Percentiles rank a stretch among this genome's conserved stretches.
phyloP scores from a whole-genome alignment of 1,140 invertebrate genomes.

The Phymorhynchus buccinoides region DNA sequence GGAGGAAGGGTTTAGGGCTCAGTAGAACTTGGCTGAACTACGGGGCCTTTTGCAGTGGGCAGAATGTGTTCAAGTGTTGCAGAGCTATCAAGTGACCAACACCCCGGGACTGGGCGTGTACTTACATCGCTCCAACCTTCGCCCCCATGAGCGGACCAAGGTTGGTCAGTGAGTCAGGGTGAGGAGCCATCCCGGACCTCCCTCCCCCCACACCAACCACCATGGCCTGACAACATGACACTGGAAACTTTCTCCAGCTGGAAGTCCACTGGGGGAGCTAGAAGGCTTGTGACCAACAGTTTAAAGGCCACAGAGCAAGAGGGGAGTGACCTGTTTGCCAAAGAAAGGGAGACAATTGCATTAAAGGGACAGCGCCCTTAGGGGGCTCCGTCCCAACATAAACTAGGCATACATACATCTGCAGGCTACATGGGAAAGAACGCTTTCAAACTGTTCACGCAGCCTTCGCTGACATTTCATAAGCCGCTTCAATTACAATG shows the following conservation, averaged over 20 bases:
- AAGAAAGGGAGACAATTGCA: constrained; percentile 37
- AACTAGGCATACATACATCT: constrained; percentile 16
- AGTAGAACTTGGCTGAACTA: constrained; percentile 2
- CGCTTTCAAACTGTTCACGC: not conserved
- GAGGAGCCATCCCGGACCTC: not conserved
- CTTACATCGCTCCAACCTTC: constrained; percentile 38
- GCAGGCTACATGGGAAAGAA: constrained; percentile 4
- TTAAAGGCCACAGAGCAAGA: constrained; percentile 7
- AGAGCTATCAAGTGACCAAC: constrained; percentile 15
- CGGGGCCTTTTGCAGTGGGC: too few species aligned
- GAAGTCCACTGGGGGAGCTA: not conserved
- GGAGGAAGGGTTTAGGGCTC: not conserved
- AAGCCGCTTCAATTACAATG: too few species aligned
- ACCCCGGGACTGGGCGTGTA: constrained; percentile 36
- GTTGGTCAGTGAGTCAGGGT: constrained; percentile 32
- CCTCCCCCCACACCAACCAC: constrained; percentile 23
- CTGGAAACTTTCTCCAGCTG: not conserved
- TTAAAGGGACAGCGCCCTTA: constrained; percentile 37
- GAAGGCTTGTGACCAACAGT: not conserved
- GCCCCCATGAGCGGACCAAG: too few species aligned
- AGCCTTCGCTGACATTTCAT: not conserved
- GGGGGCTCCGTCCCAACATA: constrained; percentile 35
- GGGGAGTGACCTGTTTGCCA: constrained; percentile 28
- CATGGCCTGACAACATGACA: constrained; percentile 18
- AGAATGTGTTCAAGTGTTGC: not conserved